These are phyloP conservation scores for Tridacna gigas DNA, from an alignment of 2,888 invertebrate species.

Conservation along the genomic window DNA sequence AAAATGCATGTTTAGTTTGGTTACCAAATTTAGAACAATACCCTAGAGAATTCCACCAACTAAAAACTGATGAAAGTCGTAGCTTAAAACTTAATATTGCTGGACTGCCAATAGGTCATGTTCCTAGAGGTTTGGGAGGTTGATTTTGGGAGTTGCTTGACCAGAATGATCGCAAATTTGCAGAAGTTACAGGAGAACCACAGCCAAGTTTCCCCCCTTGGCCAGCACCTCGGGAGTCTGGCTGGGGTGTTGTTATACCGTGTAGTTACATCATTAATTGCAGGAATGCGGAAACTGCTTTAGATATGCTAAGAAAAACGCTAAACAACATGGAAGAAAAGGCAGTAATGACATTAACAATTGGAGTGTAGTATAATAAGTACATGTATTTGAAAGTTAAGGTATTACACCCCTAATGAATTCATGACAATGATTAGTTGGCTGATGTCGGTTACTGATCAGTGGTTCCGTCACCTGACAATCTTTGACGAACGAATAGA, in stretches of 20 bases:
- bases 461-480: too few relatives aligned
- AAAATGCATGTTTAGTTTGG: slow-evolving; percentile 43
- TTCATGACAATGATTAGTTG: too few relatives aligned
- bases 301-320: not conserved
- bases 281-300: not conserved
- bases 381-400: too few relatives aligned
- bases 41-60: slow-evolving; percentile 2
- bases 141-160: slow-evolving; percentile 31
- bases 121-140: slow-evolving; percentile 24
- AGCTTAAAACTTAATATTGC: slow-evolving; percentile 29
- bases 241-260: slow-evolving; percentile 41
- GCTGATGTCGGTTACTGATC: too few relatives aligned
- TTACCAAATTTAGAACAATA: slow-evolving; percentile 26
- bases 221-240: slow-evolving; percentile 33
- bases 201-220: slow-evolving; percentile 43
- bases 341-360: slow-evolving; percentile 13
- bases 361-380: not conserved
- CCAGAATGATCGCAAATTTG: not conserved
- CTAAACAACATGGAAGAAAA: slow-evolving; percentile 15
- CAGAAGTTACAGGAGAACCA: slow-evolving; percentile 35
- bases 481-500: too few relatives aligned
- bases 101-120: slow-evolving; percentile 39
- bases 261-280: slow-evolving; percentile 32
- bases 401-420: too few relatives aligned
- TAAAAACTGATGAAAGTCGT: slow-evolving; percentile 28